Evolutionary conservation across 2,797 vertebrate species (phyloP), one percentile per base, ranked within the genome.

Genomic region (Oreochromis mossambicus): DNA sequence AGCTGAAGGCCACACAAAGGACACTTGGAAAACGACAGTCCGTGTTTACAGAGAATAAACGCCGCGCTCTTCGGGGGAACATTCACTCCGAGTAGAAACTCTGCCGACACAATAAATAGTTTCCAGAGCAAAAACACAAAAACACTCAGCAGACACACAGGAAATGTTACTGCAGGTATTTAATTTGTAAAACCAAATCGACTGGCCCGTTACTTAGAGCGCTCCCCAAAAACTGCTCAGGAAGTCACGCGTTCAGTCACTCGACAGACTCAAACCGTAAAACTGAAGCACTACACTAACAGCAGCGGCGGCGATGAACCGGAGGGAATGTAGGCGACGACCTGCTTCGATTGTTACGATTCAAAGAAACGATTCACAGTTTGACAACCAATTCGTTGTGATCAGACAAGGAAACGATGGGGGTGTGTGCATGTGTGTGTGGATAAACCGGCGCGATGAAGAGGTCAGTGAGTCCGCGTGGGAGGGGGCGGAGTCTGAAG

Each of bases 341-440:
- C 85, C 81, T 58, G 80, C 70, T 89, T 83, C 80, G 24, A 61
- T 68, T 73, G 68, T 73, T 73, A 73, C 24, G 51, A 17, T 95
- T 96, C 95, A 96, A 83, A 55, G 46, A 21, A 63, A 91, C 32
- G 51, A 14, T 95, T 96, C 95, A 96, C 95, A 96, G 95, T 95
- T 92, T 88, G 88, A 90, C 38, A 36, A 92, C 63, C 83, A 83
- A 91, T 80, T 81, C 13, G 77, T 70, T 54, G 81, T 79, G 85
- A 81, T 21, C 21, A 50, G 76, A 83, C 80, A 6, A 34, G 24
- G 43, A 48, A 48, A 73, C 43, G 55, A 66, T 21, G 34, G 26
- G 61, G 38, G 56, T 38, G 82, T 56, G 34, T 63, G 78, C 68
- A 54, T 50, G 79, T 56, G 63, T 78, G 83, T 8, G 68, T 8